These are phyloP conservation scores for Tangara arthus DNA, from an alignment of 2,797 vertebrate species.

Conservation along the genomic window DNA sequence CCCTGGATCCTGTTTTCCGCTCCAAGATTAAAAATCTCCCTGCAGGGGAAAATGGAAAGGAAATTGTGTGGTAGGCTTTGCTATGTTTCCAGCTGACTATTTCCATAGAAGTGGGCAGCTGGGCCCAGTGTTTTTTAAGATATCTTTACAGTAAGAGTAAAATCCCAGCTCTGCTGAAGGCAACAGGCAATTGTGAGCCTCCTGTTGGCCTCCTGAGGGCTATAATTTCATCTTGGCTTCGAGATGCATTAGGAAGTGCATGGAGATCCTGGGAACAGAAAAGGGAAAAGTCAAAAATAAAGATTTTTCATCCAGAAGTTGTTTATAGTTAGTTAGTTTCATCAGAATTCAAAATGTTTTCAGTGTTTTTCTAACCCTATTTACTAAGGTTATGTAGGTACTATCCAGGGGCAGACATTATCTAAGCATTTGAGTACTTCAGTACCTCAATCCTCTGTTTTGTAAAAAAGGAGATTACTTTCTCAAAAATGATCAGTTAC, in stretches of 20 bases:
- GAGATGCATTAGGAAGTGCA: neutral
- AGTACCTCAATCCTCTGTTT: neutral
- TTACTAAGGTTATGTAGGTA: neutral
- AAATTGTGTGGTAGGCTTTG: slow-evolving; percentile 36
- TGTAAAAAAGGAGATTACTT: neutral
- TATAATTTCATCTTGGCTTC: slow-evolving; percentile 14
- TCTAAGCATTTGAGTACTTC: neutral
- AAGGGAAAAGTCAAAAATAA: neutral
- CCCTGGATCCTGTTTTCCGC: neutral
- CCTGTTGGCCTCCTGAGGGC: neutral
- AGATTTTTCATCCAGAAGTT: neutral
- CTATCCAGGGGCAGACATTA: neutral
- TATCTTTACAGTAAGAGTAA: neutral
- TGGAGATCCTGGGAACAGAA: neutral
- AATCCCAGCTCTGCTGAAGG: neutral
- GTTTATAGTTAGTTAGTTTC: neutral
- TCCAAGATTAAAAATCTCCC: slow-evolving; percentile 16
- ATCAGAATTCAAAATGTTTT: neutral
- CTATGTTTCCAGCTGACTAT: slow-evolving; percentile 23
- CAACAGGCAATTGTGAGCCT: neutral
- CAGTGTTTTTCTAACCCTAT: neutral
- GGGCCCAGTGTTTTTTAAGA: neutral
- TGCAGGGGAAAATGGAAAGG: neutral
- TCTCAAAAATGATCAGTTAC: neutral
- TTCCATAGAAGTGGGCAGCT: slow-evolving; percentile 25